Evolutionary conservation across 2,797 vertebrate genomes (phyloP), one percentile per base, ranked within the genome.

Genomic region (Sebastes oblongus): DNA sequence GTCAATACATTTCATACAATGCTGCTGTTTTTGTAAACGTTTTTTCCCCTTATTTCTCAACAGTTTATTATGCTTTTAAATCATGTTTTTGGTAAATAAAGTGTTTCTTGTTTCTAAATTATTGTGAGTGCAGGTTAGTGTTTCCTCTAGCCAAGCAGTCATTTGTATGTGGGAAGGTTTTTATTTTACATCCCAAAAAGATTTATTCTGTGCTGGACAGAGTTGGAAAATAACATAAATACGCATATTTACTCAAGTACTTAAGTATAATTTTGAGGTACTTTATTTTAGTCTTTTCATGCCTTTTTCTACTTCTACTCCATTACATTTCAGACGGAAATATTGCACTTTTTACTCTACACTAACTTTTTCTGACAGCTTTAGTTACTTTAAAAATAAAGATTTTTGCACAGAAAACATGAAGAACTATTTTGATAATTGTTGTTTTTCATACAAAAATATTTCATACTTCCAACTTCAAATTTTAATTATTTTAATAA

Each of bases 21-120:
- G 4, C 58, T 90, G 62, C 30, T 75, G 65, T 54, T 73, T 64
- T 8, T 7, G 32, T 46, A 36, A 36, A 36, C 0, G 36, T 36
- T 36, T 13, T 72, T 78, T 72, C 14, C 60, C 56, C 13, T 2
- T 4, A 2, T 80, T 71, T 39, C 6, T 42, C n/a, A 39, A 59
- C 14, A 0, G 2, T 60, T 75, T 20, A 8, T 8, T 60, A 11
- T 54, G 6, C 2, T 50, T 73, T 71, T 60, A 11, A 30, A 1
- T 61, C 1, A 14, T 79, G 6, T 52, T 34, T 72, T 25, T 67
- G 5, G 1, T 82, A 20, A 91, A 89, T 36, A 36, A 36, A 36
- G 58, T 7, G 2, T 73, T 73, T 36, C 1, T 42, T 65, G 3
- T 46, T 69, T 54, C 3, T 50, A 18, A 14, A 30, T 50, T 34